These are phyloP conservation scores for Temnothorax rugatulus DNA, from an alignment of 2,888 invertebrate genomes.

Conservation along the genomic window DNA sequence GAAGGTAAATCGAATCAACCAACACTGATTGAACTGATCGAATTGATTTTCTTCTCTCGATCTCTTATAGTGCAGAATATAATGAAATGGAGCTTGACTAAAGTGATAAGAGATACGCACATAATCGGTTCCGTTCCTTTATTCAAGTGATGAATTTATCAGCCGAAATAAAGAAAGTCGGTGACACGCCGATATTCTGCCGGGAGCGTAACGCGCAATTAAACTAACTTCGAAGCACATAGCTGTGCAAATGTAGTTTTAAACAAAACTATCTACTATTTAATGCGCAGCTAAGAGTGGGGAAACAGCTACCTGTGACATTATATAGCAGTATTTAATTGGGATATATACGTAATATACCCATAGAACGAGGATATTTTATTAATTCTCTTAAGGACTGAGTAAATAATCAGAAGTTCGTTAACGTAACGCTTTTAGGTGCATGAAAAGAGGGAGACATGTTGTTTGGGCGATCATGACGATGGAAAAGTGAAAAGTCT, in stretches of 20 bases:
- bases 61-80: slow-evolving; percentile 12
- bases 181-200: background rate
- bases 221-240: slow-evolving; percentile 30
- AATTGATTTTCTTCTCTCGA: slow-evolving; percentile 16
- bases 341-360: slow-evolving; percentile 73
- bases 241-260: slow-evolving; percentile 18
- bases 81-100: slow-evolving; percentile 17
- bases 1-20: background rate
- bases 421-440: slow-evolving; percentile 77
- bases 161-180: slow-evolving; percentile 16
- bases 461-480: slow-evolving; percentile 33
- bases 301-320: slow-evolving; percentile 83
- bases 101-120: slow-evolving; percentile 22
- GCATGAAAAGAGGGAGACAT: slow-evolving; percentile 30
- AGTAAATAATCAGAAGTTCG: slow-evolving; percentile 70
- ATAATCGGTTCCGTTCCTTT: slow-evolving; percentile 28
- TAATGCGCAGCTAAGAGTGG: slow-evolving; percentile 48
- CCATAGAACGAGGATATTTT: slow-evolving; percentile 80
- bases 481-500: slow-evolving; percentile 8
- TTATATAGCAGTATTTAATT: slow-evolving; percentile 83
- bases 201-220: slow-evolving; percentile 11
- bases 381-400: slow-evolving; percentile 75
- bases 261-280: slow-evolving; percentile 6
- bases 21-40: slow-evolving; percentile 1
- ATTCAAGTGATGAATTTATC: slow-evolving; percentile 1